Conservation (phyloP, 2,888 invertebrate genomes). For the Lutraria lutraria region DNA sequence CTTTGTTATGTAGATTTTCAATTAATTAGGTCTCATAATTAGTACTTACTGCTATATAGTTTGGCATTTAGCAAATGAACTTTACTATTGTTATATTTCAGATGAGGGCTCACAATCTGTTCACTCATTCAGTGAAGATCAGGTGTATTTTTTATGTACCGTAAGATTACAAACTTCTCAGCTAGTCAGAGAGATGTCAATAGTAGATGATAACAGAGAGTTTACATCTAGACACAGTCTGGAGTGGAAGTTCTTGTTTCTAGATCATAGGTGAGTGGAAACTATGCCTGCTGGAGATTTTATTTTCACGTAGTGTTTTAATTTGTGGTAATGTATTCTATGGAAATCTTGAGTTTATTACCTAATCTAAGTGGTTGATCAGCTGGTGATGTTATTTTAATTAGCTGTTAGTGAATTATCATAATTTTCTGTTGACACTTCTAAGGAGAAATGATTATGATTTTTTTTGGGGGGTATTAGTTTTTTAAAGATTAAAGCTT, state of each 20-base stretch:
- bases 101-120: constrained; percentile 13
- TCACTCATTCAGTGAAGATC: constrained; percentile 45
- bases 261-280: constrained; percentile 91
- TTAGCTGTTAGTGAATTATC: too few species aligned
- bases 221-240: constrained; percentile 97
- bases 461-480: too few species aligned
- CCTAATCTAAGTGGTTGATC: too few species aligned
- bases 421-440: too few species aligned
- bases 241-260: constrained; percentile 97
- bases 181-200: constrained; percentile 93
- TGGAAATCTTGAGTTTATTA: too few species aligned
- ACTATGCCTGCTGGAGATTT: background rate
- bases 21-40: background rate
- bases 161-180: constrained; percentile 94
- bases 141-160: constrained; percentile 82
- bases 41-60: background rate
- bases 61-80: background rate
- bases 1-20: background rate
- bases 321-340: background rate
- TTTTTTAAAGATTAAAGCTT: too few species aligned
- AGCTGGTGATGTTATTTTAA: too few species aligned
- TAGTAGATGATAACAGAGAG: constrained; percentile 88
- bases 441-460: too few species aligned
- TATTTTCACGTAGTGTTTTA: background rate
- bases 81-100: background rate